phyloP scores from a whole-genome alignment of 2,797 vertebrate species.

The Pangasius mekongensis region DNA sequence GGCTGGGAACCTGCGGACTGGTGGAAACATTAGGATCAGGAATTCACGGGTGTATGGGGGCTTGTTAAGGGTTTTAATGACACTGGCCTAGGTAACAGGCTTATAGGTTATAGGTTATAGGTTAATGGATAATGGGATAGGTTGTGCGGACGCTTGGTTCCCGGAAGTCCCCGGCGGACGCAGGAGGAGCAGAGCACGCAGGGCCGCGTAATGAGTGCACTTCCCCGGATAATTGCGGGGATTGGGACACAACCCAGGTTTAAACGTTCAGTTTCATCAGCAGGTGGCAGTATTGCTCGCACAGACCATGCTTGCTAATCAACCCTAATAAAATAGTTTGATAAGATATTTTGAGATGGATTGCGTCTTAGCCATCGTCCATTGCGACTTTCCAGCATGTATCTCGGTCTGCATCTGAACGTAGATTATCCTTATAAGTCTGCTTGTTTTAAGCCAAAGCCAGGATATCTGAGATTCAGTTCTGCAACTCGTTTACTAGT shows the following conservation, averaged over 20 bases:
- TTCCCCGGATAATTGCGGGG: neutral
- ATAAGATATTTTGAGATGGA: neutral
- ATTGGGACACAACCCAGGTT: neutral
- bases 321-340: neutral
- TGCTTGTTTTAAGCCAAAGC: no score
- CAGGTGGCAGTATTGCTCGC: conserved; percentile 7
- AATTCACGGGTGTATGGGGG: no score
- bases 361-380: neutral
- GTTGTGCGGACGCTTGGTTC: neutral
- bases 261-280: neutral
- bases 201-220: neutral
- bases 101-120: neutral
- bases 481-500: neutral
- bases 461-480: neutral
- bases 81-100: neutral
- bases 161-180: neutral
- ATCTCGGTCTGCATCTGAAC: neutral
- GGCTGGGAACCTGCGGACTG: neutral
- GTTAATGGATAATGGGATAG: no score
- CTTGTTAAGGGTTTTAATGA: neutral
- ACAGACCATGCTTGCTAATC: neutral
- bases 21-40: neutral
- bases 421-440: neutral
- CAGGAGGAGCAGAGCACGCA: neutral
- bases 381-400: neutral